A percentile compares a stretch with the other conserved stretches of the same genome.
Conservation (phyloP, 1,140 invertebrate species). For the Nasonia vitripennis region DNA sequence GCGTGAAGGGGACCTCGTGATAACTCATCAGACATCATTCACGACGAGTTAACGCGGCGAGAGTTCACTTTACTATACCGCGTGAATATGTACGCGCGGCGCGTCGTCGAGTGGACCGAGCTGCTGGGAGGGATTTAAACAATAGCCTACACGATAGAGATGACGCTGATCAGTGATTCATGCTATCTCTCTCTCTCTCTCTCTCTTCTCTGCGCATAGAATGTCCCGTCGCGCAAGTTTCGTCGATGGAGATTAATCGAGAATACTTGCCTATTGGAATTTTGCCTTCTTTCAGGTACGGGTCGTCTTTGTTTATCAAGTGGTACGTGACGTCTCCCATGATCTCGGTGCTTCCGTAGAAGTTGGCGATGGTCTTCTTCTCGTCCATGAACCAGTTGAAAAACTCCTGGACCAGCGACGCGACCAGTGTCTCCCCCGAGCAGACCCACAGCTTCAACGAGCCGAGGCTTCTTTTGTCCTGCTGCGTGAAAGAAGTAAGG, state of each 20-base stretch:
- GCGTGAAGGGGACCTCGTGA: background rate
- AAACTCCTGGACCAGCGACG: constrained; percentile 82
- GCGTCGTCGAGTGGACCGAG: too few species aligned
- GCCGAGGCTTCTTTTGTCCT: background rate
- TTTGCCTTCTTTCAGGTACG: constrained; percentile 80
- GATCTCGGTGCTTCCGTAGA: constrained; percentile 92
- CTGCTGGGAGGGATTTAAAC: too few species aligned
- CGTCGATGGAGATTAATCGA: too few species aligned
- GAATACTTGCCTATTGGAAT: constrained; percentile 87
- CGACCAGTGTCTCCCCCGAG: constrained; percentile 85
- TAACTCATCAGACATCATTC: constrained; percentile 3
- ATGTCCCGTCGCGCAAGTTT: too few species aligned
- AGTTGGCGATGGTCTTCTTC: constrained; percentile 84
- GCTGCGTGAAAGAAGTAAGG: background rate
- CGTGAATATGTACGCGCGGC: too few species aligned
- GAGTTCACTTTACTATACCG: too few species aligned
- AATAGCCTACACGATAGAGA: too few species aligned
- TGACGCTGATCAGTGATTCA: too few species aligned
- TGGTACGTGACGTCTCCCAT: constrained; percentile 89
- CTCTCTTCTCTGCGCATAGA: too few species aligned
- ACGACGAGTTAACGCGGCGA: background rate
- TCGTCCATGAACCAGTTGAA: constrained; percentile 80
- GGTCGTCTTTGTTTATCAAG: constrained; percentile 67
- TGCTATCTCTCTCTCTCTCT: too few species aligned
- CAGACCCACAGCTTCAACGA: constrained; percentile 86